Evolutionary conservation across 37 sponge, comb jelly and placozoan species (phyloP).

Genomic region (Petrosia ficiformis): DNA sequence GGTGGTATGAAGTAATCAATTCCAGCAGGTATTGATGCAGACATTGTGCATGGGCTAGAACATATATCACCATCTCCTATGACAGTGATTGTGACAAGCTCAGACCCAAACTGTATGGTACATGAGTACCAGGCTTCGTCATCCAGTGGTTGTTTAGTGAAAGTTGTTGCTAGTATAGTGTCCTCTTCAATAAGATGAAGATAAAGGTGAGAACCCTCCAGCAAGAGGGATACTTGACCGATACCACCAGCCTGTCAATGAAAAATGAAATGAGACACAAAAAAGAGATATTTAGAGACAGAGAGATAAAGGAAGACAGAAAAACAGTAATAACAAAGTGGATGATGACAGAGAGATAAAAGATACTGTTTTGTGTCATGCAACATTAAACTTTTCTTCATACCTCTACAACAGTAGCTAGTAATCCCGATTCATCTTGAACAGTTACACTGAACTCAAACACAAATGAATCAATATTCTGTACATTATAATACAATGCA

Average conservation of each 20-base stretch:
- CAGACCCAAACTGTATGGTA: background rate
- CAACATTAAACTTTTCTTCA: background rate
- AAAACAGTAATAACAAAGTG: background rate
- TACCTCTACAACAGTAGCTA: background rate
- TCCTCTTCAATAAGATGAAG: background rate
- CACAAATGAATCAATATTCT: background rate
- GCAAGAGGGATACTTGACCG: background rate
- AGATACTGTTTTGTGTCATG: background rate
- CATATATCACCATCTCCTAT: background rate
- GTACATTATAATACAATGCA: background rate
- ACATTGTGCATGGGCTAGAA: background rate
- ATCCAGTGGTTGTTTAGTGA: background rate
- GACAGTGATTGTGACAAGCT: background rate
- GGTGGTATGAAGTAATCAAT: background rate
- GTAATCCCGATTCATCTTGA: background rate
- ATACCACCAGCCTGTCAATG: background rate
- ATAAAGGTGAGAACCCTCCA: background rate
- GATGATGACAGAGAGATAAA: background rate
- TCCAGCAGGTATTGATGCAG: background rate
- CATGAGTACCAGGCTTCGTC: background rate
- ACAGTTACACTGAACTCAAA: conserved; percentile 2
- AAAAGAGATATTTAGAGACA: too few species aligned
- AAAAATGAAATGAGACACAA: background rate
- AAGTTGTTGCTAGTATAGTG: background rate
- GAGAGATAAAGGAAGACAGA: too few species aligned